Percentiles rank a stretch among this genome's conserved stretches.
Conservation (phyloP, 2,113 vertebrate species). For the Plectropomus leopardus region DNA sequence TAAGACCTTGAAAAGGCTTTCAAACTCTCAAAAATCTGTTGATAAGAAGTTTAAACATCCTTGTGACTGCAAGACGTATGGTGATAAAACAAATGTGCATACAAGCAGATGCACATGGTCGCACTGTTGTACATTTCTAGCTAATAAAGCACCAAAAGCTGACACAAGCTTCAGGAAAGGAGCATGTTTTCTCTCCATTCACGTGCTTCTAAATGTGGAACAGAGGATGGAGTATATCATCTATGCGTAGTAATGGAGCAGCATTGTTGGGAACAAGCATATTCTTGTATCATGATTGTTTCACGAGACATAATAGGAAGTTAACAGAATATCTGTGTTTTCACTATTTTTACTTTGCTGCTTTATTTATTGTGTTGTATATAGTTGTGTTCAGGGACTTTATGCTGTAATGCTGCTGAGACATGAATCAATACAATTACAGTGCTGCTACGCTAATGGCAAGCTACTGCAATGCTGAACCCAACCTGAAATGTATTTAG, state of each 20-base stretch:
- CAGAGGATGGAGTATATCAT: constrained; percentile 13
- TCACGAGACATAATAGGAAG: constrained; percentile 34
- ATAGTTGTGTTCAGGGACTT: constrained; percentile 42
- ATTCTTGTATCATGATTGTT: constrained; percentile 1
- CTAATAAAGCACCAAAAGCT: constrained; percentile 9
- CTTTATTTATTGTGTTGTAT: constrained; percentile 47
- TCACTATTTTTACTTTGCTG: constrained; percentile 5
- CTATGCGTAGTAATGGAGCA: constrained; percentile 22
- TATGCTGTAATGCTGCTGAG: constrained; percentile 57
- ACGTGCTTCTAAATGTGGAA: neutral
- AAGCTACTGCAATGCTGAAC: constrained; percentile 13
- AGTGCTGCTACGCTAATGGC: constrained; percentile 53
- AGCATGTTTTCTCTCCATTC: neutral
- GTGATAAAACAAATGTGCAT: neutral
- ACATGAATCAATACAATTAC: constrained; percentile 75
- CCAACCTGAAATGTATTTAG: constrained; percentile 53
- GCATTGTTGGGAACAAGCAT: constrained; percentile 14
- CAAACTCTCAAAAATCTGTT: neutral
- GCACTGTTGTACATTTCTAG: neutral
- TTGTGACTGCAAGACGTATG: neutral
- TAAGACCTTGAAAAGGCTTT: constrained; percentile 10
- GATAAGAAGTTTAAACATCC: neutral
- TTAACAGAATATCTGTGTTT: constrained; percentile 31
- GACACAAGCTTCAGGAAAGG: neutral
- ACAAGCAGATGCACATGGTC: neutral